Base-by-base conservation (phyloP, 2,113 vertebrate genomes). In the Hucho hucho region DNA sequence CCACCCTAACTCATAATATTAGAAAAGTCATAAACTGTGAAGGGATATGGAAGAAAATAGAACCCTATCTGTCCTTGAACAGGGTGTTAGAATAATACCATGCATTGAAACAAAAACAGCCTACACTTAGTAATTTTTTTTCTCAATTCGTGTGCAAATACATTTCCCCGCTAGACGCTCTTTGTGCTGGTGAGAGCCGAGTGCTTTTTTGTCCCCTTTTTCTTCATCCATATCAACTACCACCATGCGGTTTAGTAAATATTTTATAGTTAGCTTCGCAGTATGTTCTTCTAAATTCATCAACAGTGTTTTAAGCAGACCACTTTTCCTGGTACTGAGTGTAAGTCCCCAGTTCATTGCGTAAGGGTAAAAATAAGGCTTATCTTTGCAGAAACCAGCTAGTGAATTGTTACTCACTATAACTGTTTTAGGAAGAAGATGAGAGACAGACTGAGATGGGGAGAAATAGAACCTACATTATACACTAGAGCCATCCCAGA, bases 281-380 rank as follows among this genome's bases (percentile, higher is more conserved):
- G 82, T 84, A 75, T 90, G 88, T 89, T 88, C 89, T 93, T 92
- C 91, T 93, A 93, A 91, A 94, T 91, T 84, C 92, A 87, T 91
- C 90, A 93, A 85, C 75, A 85, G 88, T 80, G 79, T 89, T 92
- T 90, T 89, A 83, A 84, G 87, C 79, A 69, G 77, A 78, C 66
- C 73, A 67, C 64, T 70, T 74, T 69, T 64, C 29, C 68, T 12
- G 22, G 71, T 71, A 74, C 75, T 37, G 78, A 79, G 72, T 73
- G 70, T 71, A 79, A 72, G 73, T 85, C 89, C 75, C 71, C 6
- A 66, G 78, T 87, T 92, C 87, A 88, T 90, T 92, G 85, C 86
- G 11, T 89, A 90, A 91, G 74, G 78, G 69, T 56, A 25, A 68
- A 82, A 85, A 78, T 64, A 87, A 83, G 82, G 82, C 80, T 83